Conservation (phyloP, 2,888 invertebrate species). For the Euproctis similis region DNA sequence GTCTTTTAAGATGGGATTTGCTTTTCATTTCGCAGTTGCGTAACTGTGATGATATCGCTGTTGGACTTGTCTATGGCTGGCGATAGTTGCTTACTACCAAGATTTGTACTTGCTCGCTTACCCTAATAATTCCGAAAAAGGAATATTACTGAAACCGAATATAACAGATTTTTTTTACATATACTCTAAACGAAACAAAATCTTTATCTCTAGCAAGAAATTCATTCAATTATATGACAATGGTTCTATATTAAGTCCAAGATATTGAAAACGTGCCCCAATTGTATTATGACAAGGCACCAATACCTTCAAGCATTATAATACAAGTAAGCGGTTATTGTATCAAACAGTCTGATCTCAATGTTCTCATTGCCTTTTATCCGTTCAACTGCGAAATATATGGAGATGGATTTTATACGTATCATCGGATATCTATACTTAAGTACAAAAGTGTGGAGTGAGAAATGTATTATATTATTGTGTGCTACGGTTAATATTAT, state of each 20-base stretch:
- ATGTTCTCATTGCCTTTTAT: conserved; percentile 34
- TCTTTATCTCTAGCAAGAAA: too few relatives aligned
- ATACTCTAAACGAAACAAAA: too few relatives aligned
- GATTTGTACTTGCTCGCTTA: too few relatives aligned
- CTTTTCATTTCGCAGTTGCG: too few relatives aligned
- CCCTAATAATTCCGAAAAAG: too few relatives aligned
- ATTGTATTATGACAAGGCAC: conserved; percentile 50
- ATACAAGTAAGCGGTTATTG: conserved; percentile 43
- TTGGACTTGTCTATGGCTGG: too few relatives aligned
- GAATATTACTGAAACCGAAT: too few relatives aligned
- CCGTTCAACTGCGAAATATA: conserved; percentile 41
- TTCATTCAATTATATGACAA: conserved; percentile 16
- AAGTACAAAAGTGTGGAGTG: conserved; percentile 8
- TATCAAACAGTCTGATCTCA: conserved; percentile 34
- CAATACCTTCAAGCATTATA: conserved; percentile 42
- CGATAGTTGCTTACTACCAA: too few relatives aligned
- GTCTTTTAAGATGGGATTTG: too few relatives aligned
- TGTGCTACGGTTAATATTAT: conserved; percentile 1
- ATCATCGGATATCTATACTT: conserved; percentile 32
- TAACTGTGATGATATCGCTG: too few relatives aligned
- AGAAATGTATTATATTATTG: conserved; percentile 5
- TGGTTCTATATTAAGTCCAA: conserved; percentile 22
- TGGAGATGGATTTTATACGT: conserved; percentile 42
- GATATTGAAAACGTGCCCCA: conserved; percentile 35
- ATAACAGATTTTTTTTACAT: too few relatives aligned